Evolutionary conservation across 1,140 invertebrate species (phyloP).

Genomic region (Coelopa frigida): DNA sequence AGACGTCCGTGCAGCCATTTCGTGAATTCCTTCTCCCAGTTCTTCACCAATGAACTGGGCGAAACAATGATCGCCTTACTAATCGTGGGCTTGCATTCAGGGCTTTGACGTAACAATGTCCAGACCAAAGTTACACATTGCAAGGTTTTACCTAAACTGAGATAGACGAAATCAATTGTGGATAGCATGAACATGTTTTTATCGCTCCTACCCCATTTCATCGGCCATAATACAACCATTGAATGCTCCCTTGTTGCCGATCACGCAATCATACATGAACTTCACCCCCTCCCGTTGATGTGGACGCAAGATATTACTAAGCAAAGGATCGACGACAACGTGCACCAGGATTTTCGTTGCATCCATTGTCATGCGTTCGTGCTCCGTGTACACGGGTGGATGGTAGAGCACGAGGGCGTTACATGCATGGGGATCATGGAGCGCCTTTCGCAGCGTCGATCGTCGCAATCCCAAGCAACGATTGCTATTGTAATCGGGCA

Average conservation of each 20-base stretch:
- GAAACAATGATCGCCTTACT: constrained; percentile 92
- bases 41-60: constrained; percentile 95
- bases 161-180: not conserved
- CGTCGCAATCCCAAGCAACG: constrained; percentile 62
- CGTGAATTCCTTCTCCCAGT: constrained; percentile 97
- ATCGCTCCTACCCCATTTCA: constrained; percentile 74
- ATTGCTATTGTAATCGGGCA: constrained; percentile 57
- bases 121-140: constrained; percentile 96
- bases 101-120: constrained; percentile 85
- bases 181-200: not conserved
- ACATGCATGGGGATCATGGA: constrained; percentile 92
- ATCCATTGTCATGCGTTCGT: constrained; percentile 34
- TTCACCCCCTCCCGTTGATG: constrained; percentile 99
- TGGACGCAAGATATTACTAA: constrained; percentile 85
- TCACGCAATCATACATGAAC: constrained; percentile 99
- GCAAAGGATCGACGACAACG: constrained; percentile 89
- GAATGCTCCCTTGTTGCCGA: constrained; percentile 70
- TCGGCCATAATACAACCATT: constrained; percentile 98
- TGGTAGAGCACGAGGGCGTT: constrained; percentile 86
- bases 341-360: constrained; percentile 64
- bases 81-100: constrained; percentile 77
- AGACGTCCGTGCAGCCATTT: constrained; percentile 91
- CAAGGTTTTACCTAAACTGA: constrained; percentile 80
- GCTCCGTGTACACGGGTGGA: constrained; percentile 63
- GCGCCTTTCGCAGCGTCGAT: constrained; percentile 57